Evolutionary conservation across 2,888 invertebrate species (phyloP).

Genomic region (Pammene aurita): DNA sequence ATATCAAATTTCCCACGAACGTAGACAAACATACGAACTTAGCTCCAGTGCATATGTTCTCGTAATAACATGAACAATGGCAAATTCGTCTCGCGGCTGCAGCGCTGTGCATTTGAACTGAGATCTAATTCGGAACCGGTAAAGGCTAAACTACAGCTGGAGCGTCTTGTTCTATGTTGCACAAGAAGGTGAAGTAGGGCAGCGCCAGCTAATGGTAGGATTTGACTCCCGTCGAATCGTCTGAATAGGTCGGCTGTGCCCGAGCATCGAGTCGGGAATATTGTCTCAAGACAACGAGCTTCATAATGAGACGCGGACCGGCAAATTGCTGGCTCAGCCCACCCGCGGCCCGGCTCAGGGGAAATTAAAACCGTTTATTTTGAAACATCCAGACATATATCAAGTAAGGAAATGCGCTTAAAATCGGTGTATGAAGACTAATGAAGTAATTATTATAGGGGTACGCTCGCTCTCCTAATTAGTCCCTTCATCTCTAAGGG

Average conservation of each 20-base stretch:
- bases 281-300: slow-evolving; percentile 59
- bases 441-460: slow-evolving; percentile 38
- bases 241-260: slow-evolving; percentile 33
- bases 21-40: slow-evolving; percentile 32
- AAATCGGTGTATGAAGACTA: slow-evolving; percentile 41
- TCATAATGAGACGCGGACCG: slow-evolving; percentile 61
- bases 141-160: slow-evolving; percentile 6
- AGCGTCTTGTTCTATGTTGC: slow-evolving; percentile 11
- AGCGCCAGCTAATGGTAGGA: slow-evolving; percentile 14
- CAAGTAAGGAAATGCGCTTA: slow-evolving; percentile 46
- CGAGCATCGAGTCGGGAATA: slow-evolving; percentile 47
- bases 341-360: slow-evolving; percentile 56
- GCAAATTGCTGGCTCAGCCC: slow-evolving; percentile 61
- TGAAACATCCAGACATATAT: slow-evolving; percentile 56
- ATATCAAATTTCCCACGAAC: slow-evolving; percentile 29
- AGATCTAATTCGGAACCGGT: slow-evolving; percentile 21
- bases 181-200: slow-evolving; percentile 5
- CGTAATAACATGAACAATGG: slow-evolving; percentile 33
- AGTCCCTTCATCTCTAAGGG: slow-evolving; percentile 17
- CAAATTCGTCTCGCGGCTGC: slow-evolving; percentile 40
- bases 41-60: slow-evolving; percentile 26
- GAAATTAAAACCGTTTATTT: slow-evolving; percentile 72
- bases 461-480: slow-evolving; percentile 24
- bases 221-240: slow-evolving; percentile 15
- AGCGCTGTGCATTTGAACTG: slow-evolving; percentile 32